Evolutionary conservation across 1,140 invertebrate genomes (phyloP).

Genomic region (Drusus annulatus): DNA sequence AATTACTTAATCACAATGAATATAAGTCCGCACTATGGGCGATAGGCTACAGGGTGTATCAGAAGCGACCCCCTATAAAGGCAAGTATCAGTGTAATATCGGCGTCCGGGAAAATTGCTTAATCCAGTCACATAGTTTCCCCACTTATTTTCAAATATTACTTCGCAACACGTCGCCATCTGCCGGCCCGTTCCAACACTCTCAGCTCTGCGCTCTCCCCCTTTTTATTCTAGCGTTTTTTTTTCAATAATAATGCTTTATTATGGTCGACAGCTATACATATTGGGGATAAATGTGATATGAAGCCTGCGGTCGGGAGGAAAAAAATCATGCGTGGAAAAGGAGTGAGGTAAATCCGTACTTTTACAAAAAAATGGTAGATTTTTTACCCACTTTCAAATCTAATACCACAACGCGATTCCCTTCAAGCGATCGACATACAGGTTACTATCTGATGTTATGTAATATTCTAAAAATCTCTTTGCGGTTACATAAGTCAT

Average conservation of each 20-base stretch:
- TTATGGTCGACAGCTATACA: background rate
- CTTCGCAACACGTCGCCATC: conserved; percentile 50
- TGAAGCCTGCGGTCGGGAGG: background rate
- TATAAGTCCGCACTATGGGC: no score
- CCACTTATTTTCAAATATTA: conserved; percentile 58
- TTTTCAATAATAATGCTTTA: background rate
- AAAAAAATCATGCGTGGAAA: background rate
- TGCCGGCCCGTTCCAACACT: background rate
- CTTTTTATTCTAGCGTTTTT: background rate
- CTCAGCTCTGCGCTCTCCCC: background rate
- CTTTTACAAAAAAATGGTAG: no score
- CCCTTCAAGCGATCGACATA: no score
- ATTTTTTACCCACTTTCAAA: no score
- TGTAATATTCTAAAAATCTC: no score
- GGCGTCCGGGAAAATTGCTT: conserved; percentile 51
- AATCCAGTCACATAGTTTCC: conserved; percentile 58
- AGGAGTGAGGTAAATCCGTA: background rate
- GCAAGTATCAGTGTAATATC: conserved; percentile 37
- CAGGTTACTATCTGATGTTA: no score
- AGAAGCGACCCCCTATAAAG: conserved; percentile 21
- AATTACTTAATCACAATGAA: no score
- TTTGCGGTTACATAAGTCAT: no score
- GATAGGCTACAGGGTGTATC: conserved; percentile 3
- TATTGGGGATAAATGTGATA: background rate
- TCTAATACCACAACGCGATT: no score